These are phyloP conservation scores for Nebria ingens DNA, from an alignment of 1,140 invertebrate species.

Conservation along the genomic window DNA sequence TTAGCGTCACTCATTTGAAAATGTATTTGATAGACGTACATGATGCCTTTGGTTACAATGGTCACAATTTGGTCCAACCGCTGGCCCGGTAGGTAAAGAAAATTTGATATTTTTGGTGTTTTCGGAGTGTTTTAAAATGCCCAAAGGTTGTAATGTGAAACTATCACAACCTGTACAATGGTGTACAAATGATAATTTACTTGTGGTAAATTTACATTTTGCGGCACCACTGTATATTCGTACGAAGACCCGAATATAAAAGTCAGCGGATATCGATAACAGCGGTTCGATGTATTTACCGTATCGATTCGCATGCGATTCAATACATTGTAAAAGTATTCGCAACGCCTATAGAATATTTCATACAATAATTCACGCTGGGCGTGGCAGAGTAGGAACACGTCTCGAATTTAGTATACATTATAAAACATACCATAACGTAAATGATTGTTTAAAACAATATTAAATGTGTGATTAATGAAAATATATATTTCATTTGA, in stretches of 20 bases:
- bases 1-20: not conserved
- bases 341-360: conserved; percentile 59
- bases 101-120: conserved; percentile 48
- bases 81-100: conserved; percentile 52
- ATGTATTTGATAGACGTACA: conserved; percentile 30
- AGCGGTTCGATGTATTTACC: conserved; percentile 87
- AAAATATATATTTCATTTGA: too few species aligned
- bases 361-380: conserved; percentile 11
- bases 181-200: conserved; percentile 37
- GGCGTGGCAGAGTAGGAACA: too few species aligned
- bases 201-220: conserved; percentile 74
- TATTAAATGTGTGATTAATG: too few species aligned
- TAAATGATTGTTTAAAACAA: too few species aligned
- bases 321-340: conserved; percentile 84
- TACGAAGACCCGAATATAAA: conserved; percentile 95
- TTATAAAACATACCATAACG: too few species aligned
- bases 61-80: conserved; percentile 54
- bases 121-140: conserved; percentile 46
- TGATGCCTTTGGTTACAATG: conserved; percentile 67
- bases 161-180: conserved; percentile 83
- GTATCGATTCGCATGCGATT: conserved; percentile 85
- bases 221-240: conserved; percentile 65
- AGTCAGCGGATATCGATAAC: conserved; percentile 88
- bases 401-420: too few species aligned
- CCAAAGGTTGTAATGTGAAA: conserved; percentile 64